Conservation (phyloP, 2,113 vertebrate species). For the Sander lucioperca region DNA sequence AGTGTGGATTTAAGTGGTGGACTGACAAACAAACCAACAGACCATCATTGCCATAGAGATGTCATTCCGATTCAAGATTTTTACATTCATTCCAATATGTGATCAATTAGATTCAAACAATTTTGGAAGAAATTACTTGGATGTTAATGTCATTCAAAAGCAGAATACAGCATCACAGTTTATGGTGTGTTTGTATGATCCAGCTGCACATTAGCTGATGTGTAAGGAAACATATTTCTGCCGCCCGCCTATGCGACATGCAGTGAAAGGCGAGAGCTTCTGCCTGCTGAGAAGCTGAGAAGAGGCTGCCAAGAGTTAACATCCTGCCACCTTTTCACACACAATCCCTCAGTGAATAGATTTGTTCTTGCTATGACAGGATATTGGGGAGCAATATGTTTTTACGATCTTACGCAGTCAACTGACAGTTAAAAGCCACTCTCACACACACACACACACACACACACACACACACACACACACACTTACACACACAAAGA, state of each 20-base stretch:
- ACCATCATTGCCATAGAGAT: too few species aligned
- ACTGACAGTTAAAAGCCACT: conserved; percentile 6
- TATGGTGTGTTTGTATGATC: neutral
- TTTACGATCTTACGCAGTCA: neutral
- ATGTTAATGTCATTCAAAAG: neutral
- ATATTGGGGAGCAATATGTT: conserved; percentile 1
- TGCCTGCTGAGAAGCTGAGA: conserved; percentile 16
- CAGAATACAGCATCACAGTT: neutral
- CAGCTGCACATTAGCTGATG: neutral
- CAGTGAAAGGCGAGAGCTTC: conserved; percentile 16
- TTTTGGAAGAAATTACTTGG: neutral
- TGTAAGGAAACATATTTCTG: conserved; percentile 3
- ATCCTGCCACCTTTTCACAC: conserved; percentile 21
- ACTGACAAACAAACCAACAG: neutral
- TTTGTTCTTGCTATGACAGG: neutral
- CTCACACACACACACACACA: neutral
- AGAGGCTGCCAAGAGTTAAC: neutral
- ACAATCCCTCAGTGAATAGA: neutral
- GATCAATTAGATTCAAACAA: conserved; percentile 13
- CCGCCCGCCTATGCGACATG: neutral
- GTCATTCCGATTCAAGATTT: neutral
- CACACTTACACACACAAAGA: too few species aligned
- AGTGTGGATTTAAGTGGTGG: neutral
- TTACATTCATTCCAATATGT: neutral
- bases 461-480: conserved; percentile 1